Evolutionary conservation across 2,888 invertebrate genomes (phyloP).

Genomic region (Coleophora flavipennella): DNA sequence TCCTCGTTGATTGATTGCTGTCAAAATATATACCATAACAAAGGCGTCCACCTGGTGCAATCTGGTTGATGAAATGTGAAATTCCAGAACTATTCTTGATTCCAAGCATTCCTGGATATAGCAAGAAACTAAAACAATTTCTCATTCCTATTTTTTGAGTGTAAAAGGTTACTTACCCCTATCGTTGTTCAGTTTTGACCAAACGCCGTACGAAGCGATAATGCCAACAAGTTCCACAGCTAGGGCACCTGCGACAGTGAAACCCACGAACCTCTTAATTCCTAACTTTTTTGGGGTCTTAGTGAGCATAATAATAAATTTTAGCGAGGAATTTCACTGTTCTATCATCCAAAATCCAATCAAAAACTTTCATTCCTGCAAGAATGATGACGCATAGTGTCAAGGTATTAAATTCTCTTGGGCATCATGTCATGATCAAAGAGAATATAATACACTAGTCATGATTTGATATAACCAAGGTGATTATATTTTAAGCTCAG

Average conservation of each 20-base stretch:
- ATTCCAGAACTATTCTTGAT: too few species aligned
- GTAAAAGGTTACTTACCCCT: slow-evolving; percentile 69
- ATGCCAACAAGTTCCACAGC: slow-evolving; percentile 73
- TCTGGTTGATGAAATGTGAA: too few species aligned
- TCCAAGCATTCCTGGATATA: not conserved
- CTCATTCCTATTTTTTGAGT: not conserved
- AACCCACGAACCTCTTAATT: slow-evolving; percentile 62
- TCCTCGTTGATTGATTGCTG: too few species aligned
- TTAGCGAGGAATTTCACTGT: too few species aligned
- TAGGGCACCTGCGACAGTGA: slow-evolving; percentile 70
- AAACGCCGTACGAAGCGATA: slow-evolving; percentile 75
- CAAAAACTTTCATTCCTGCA: not conserved
- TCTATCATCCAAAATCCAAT: not conserved
- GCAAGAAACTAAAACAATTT: too few species aligned
- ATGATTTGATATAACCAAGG: too few species aligned
- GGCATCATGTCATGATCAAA: too few species aligned
- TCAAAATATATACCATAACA: too few species aligned
- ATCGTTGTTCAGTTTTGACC: slow-evolving; percentile 79
- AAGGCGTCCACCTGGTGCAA: too few species aligned
- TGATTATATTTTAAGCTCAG: too few species aligned
- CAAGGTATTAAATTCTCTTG: too few species aligned
- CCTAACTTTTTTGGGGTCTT: slow-evolving; percentile 68
- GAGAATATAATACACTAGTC: too few species aligned
- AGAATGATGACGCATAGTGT: not conserved
- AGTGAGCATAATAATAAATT: slow-evolving; percentile 73